Base-by-base conservation (phyloP, 1,140 invertebrate species). In the Zaprionus camerounensis region DNA sequence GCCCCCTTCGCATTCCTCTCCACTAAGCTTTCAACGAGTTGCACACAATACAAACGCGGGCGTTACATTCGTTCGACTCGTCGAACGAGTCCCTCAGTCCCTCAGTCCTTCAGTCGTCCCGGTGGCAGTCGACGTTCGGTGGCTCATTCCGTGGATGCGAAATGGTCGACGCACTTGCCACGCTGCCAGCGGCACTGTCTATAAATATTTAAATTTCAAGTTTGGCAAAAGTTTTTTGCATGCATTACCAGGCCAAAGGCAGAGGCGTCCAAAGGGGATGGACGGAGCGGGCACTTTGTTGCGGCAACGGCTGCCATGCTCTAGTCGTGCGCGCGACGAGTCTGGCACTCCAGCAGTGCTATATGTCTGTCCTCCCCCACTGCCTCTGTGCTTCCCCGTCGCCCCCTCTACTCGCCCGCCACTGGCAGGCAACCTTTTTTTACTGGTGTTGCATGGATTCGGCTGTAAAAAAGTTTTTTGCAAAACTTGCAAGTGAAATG, bases 201-300 rank as follows among this genome's bases (percentile, higher is more conserved):
- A 90, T 90, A 90, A 90, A 90, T 90, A 90, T 90, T 90, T 90
- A 90, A 90, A 90, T 90, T 90, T 90, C 82, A 90, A 90, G 85
- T 90, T 90, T 88, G 85, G 79, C 81, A 88, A 88, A 90, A 90
- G 86, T 90, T 90, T 90, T 88, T 90, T 85, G 85, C 85, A 90
- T 90, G 86, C 85, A 90, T 88, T 88, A 90, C 78, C 70, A 69
- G 64, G 55, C 44, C 55, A 66, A 66, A 58, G 49, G 44, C 56
- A 17, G 55, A 7, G 57, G 6, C 26, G 28, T 5, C 7, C 56
- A 34, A 34, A 34, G 31, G 31, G 9, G 31, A 11, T 6, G 49
- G 2, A 31, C 28, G 64, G 1, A 2, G 15, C 6, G 11, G 36
- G 67, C 68, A 76, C 68, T 71, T 66, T 66, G 74, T 66, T 61